phyloP scores from a whole-genome alignment of 2,888 invertebrate genomes.

The Cistogaster globosa region DNA sequence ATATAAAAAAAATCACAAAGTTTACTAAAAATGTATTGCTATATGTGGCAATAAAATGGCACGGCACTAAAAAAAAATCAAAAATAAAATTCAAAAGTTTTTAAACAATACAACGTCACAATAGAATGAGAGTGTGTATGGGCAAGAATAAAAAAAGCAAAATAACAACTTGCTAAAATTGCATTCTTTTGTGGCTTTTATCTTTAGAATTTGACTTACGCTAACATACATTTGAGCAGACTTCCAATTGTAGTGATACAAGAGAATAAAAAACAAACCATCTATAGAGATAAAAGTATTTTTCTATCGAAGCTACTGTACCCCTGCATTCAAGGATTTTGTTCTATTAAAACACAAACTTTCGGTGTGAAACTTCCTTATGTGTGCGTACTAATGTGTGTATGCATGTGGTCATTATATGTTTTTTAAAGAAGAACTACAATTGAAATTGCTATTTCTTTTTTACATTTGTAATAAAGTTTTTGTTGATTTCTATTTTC shows the following conservation, averaged over 20 bases:
- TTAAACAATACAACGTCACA: too few species aligned
- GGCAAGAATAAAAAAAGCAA: not conserved
- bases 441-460: slow-evolving; percentile 57
- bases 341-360: not conserved
- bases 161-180: slow-evolving; percentile 72
- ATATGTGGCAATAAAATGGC: not conserved
- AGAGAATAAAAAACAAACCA: not conserved
- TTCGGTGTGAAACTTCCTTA: not conserved
- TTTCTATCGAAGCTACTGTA: not conserved
- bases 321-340: not conserved
- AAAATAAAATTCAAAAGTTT: not conserved
- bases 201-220: slow-evolving; percentile 23
- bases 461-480: slow-evolving; percentile 25
- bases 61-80: not conserved
- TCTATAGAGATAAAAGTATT: not conserved
- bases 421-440: slow-evolving; percentile 36
- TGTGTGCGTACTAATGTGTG: not conserved
- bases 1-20: not conserved
- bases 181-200: slow-evolving; percentile 73
- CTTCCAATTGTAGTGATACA: not conserved
- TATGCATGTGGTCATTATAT: slow-evolving; percentile 56
- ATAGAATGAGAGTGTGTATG: not conserved
- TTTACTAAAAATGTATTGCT: not conserved
- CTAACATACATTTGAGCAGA: not conserved
- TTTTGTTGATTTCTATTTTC: slow-evolving; percentile 27